Evolutionary conservation across 2,797 vertebrate genomes (phyloP).

Genomic region (Takifugu ocellatus): DNA sequence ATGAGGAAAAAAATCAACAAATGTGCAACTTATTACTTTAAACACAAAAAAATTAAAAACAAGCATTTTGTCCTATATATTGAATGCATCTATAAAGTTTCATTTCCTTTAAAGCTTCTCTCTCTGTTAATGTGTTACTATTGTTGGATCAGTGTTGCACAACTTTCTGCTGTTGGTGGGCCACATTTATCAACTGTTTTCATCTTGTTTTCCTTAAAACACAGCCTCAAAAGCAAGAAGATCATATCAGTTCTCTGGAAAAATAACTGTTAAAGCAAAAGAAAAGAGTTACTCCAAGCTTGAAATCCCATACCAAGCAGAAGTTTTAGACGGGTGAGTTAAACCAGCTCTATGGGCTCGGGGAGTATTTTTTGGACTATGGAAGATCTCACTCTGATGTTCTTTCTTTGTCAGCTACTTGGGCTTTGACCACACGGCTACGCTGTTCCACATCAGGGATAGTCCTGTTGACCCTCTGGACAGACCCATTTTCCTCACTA

Average conservation of each 20-base stretch:
- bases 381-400: not conserved
- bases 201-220: slow-evolving; percentile 9
- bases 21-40: too few relatives aligned
- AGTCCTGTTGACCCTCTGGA: slow-evolving; percentile 90
- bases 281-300: slow-evolving; percentile 98
- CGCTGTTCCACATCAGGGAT: slow-evolving; percentile 95
- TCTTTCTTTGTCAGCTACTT: slow-evolving; percentile 76
- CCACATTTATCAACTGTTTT: slow-evolving; percentile 11
- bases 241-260: slow-evolving; percentile 90
- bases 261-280: slow-evolving; percentile 98
- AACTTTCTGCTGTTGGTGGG: slow-evolving; percentile 30
- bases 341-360: not conserved
- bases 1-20: too few relatives aligned
- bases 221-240: slow-evolving; percentile 95
- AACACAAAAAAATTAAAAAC: too few relatives aligned
- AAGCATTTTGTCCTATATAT: too few relatives aligned
- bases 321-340: slow-evolving; percentile 96
- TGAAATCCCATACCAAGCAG: slow-evolving; percentile 98
- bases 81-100: not conserved
- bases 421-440: slow-evolving; percentile 95
- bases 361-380: not conserved
- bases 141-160: slow-evolving; percentile 11
- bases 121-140: not conserved
- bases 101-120: not conserved
- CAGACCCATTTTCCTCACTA: slow-evolving; percentile 89